phyloP scores from a whole-genome alignment of 2,797 vertebrate species.

The Propithecus perrieri region DNA sequence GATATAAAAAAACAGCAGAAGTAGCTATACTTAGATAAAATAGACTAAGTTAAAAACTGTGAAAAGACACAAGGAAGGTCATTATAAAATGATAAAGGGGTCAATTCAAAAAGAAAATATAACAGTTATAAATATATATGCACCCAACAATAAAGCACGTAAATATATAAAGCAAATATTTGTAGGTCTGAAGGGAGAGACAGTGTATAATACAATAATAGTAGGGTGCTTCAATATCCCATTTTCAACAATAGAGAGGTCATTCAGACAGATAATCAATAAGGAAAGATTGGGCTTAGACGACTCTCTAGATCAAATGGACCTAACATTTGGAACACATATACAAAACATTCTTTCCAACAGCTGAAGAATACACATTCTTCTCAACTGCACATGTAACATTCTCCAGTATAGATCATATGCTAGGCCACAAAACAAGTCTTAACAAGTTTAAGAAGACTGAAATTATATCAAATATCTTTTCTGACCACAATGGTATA shows the following conservation, averaged over 20 bases:
- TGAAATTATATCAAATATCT: background rate
- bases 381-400: background rate
- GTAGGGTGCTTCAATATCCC: background rate
- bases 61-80: background rate
- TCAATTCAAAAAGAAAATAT: background rate
- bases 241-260: background rate
- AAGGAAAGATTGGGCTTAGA: background rate
- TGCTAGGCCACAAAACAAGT: background rate
- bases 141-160: background rate
- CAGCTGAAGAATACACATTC: background rate
- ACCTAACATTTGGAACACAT: background rate
- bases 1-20: background rate
- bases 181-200: no score
- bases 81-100: background rate
- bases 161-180: background rate
- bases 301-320: background rate
- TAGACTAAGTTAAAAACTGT: background rate
- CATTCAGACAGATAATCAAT: background rate
- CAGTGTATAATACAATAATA: background rate
- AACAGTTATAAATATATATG: background rate
- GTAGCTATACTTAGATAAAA: background rate
- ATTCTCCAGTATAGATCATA: background rate
- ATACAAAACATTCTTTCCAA: background rate
- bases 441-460: background rate
- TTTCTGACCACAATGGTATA: background rate